Evolutionary conservation across 2,888 invertebrate species (phyloP).

Genomic region (Eudemis profundana): DNA sequence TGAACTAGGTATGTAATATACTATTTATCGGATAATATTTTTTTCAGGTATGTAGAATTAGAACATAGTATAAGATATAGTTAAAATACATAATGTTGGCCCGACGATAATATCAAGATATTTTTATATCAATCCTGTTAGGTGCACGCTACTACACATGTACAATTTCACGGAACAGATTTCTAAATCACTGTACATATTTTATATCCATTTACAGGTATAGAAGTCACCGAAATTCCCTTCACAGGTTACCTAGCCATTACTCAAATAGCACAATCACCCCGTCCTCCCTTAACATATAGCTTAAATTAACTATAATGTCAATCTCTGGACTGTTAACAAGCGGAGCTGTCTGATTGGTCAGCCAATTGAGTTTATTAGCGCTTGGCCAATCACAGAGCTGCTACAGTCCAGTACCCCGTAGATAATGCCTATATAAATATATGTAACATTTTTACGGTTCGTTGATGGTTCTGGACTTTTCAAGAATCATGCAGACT

Average conservation of each 20-base stretch:
- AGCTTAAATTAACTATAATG: slow-evolving; percentile 41
- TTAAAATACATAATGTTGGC: neutral
- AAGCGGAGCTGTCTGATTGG: slow-evolving; percentile 34
- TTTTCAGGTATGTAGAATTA: slow-evolving; percentile 37
- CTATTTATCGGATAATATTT: neutral
- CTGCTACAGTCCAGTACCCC: slow-evolving; percentile 8
- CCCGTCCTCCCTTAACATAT: slow-evolving; percentile 65
- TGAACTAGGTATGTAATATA: too few species aligned
- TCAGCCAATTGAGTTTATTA: slow-evolving; percentile 15
- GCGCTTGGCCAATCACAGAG: slow-evolving; percentile 33
- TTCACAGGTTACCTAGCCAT: slow-evolving; percentile 67
- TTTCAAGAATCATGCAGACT: slow-evolving; percentile 35
- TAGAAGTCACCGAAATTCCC: slow-evolving; percentile 52
- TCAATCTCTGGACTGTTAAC: slow-evolving; percentile 21
- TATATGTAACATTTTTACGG: slow-evolving; percentile 33
- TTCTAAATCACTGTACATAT: slow-evolving; percentile 21
- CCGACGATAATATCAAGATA: neutral
- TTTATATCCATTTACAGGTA: slow-evolving; percentile 1
- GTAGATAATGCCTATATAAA: slow-evolving; percentile 37
- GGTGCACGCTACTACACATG: slow-evolving; percentile 27
- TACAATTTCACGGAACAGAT: slow-evolving; percentile 32
- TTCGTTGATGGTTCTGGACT: slow-evolving; percentile 28
- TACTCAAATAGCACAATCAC: slow-evolving; percentile 76
- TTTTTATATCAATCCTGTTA: neutral
- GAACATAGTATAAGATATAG: neutral